Evolutionary conservation across 2,797 vertebrate genomes (phyloP).

Genomic region (Paguma larvata): DNA sequence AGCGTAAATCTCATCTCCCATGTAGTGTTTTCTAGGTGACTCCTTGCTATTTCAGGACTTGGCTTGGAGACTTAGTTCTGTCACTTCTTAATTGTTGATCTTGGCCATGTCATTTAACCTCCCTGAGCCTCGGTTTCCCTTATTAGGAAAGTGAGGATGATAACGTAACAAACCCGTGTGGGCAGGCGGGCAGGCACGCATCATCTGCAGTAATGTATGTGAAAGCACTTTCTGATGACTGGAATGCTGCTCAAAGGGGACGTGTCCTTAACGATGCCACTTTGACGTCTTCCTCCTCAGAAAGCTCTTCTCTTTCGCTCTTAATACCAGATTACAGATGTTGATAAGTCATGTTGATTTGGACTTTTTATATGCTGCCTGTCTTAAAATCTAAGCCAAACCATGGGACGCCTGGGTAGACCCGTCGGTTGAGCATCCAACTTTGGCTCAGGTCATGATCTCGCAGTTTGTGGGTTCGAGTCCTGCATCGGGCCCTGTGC

Average conservation of each 20-base stretch:
- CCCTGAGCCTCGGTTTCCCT: neutral
- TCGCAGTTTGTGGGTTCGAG: no score
- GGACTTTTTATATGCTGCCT: neutral
- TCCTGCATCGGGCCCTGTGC: no score
- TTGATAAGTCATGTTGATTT: conserved; percentile 43
- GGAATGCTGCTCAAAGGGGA: neutral
- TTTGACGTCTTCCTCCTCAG: conserved; percentile 12
- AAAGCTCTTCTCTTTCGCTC: conserved; percentile 12
- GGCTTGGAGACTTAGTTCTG: neutral
- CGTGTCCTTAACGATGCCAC: neutral
- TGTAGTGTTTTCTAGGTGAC: neutral
- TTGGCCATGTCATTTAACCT: neutral
- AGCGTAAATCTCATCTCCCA: neutral
- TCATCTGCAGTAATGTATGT: neutral
- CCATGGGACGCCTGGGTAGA: neutral
- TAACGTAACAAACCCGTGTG: neutral
- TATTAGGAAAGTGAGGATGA: neutral
- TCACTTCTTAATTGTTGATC: neutral
- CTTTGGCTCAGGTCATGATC: no score
- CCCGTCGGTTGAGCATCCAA: no score
- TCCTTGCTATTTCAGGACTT: neutral
- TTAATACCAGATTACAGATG: neutral
- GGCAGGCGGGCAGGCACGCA: neutral
- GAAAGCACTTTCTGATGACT: neutral
- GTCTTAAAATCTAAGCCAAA: neutral